phyloP scores from a whole-genome alignment of 2,888 invertebrate species.

The Tinea semifulvella region DNA sequence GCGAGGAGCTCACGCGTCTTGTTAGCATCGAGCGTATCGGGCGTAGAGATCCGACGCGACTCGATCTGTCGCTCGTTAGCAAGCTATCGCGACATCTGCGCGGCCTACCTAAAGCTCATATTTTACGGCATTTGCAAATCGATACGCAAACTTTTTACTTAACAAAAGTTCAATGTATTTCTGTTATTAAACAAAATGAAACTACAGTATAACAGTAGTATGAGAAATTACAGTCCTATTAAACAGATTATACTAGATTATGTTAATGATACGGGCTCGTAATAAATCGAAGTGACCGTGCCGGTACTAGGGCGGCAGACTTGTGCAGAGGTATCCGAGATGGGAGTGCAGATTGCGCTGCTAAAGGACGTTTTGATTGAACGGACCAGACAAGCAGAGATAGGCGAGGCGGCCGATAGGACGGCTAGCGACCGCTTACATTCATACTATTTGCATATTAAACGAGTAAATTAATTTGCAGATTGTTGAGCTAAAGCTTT shows the following conservation, averaged over 20 bases:
- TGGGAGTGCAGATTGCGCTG: conserved; percentile 41
- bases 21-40: conserved; percentile 10
- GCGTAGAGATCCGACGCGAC: conserved; percentile 11
- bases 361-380: conserved; percentile 63
- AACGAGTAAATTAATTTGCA: conserved; percentile 60
- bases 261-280: conserved; percentile 39
- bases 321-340: conserved; percentile 33
- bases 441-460: conserved; percentile 54
- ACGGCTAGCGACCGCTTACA: conserved; percentile 29
- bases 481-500: too few species aligned
- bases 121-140: conserved; percentile 8
- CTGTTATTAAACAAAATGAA: neutral
- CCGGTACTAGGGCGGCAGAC: conserved; percentile 43
- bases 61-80: conserved; percentile 11
- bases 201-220: too few species aligned
- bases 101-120: conserved; percentile 8
- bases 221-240: conserved; percentile 12
- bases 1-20: conserved; percentile 10
- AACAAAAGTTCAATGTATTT: neutral
- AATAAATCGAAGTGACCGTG: conserved; percentile 34
- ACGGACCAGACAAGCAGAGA: conserved; percentile 54
- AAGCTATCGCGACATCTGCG: conserved; percentile 11
- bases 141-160: conserved; percentile 1
- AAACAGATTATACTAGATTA: conserved; percentile 26
- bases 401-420: conserved; percentile 23